Conservation (phyloP, 2,888 invertebrate species). For the Achlya flavicornis region DNA sequence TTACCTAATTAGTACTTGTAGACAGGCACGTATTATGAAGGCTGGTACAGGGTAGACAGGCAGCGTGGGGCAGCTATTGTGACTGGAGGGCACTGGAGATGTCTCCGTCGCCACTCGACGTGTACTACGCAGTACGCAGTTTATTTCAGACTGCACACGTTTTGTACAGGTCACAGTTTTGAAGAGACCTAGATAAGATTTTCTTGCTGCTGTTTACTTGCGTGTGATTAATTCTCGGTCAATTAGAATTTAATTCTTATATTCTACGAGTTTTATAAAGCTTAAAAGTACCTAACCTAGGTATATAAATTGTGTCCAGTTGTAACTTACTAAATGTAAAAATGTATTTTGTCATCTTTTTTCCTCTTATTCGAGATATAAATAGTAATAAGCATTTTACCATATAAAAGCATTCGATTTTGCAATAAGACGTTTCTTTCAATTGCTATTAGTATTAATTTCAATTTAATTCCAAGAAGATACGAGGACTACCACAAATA, state of each 20-base stretch:
- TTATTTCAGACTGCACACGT: not conserved
- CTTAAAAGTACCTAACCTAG: too few species aligned
- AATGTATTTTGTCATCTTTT: too few species aligned
- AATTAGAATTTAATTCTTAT: too few species aligned
- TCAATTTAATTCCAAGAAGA: slow-evolving; percentile 11
- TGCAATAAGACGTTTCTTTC: not conserved
- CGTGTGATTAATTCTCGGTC: too few species aligned
- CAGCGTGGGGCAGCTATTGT: slow-evolving; percentile 29
- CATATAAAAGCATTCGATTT: not conserved
- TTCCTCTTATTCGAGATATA: too few species aligned
- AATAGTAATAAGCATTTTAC: too few species aligned
- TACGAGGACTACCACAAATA: slow-evolving; percentile 6
- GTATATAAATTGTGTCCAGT: too few species aligned
- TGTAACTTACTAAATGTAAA: too few species aligned
- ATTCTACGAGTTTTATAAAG: too few species aligned
- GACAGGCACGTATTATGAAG: not conserved
- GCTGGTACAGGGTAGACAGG: slow-evolving; percentile 5
- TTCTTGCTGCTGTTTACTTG: not conserved
- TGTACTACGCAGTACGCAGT: slow-evolving; percentile 21
- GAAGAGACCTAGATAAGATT: not conserved
- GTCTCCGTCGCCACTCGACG: slow-evolving; percentile 45
- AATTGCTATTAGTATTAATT: not conserved
- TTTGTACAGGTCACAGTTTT: slow-evolving; percentile 1
- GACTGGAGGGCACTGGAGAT: slow-evolving; percentile 46
- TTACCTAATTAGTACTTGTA: slow-evolving; percentile 11